Conservation (phyloP, 2,113 vertebrate genomes). For the Meriones unguiculatus region DNA sequence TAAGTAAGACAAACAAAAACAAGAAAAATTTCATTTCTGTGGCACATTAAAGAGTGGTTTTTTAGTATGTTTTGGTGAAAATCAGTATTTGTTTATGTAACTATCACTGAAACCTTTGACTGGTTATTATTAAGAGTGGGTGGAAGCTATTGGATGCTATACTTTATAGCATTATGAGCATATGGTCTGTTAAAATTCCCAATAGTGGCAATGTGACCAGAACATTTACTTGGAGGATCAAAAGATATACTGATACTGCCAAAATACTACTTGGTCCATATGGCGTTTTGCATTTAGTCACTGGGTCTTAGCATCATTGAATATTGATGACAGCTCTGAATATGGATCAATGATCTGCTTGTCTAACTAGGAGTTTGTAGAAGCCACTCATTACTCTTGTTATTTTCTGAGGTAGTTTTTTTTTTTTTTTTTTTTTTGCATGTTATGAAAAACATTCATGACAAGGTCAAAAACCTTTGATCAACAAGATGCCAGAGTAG, state of each 20-base stretch:
- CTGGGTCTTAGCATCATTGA: conserved; percentile 3
- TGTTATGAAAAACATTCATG: not conserved
- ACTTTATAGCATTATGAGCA: not conserved
- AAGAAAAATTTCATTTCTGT: conserved; percentile 27
- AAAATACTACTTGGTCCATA: not conserved
- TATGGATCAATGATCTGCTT: conserved; percentile 6
- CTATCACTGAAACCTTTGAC: conserved; percentile 29
- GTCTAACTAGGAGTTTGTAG: not conserved
- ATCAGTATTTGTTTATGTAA: not conserved
- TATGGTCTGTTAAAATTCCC: conserved; percentile 4
- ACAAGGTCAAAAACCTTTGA: conserved; percentile 33
- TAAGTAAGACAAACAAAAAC: not conserved
- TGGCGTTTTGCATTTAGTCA: conserved; percentile 17
- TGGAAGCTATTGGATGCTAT: not conserved
- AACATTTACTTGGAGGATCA: conserved; percentile 38
- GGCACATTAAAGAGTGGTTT: conserved; percentile 42
- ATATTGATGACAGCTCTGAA: conserved; percentile 28
- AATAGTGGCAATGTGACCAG: not conserved
- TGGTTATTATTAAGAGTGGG: conserved; percentile 43
- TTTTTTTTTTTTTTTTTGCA: conserved; percentile 16
- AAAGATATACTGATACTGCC: conserved; percentile 45
- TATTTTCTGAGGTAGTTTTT: conserved; percentile 54
- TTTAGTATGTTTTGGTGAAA: conserved; percentile 30
- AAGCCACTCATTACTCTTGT: conserved; percentile 8
- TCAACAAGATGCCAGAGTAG: not conserved